Base-by-base conservation (phyloP, 2,113 vertebrate genomes). In the Cichladusa arquata region DNA sequence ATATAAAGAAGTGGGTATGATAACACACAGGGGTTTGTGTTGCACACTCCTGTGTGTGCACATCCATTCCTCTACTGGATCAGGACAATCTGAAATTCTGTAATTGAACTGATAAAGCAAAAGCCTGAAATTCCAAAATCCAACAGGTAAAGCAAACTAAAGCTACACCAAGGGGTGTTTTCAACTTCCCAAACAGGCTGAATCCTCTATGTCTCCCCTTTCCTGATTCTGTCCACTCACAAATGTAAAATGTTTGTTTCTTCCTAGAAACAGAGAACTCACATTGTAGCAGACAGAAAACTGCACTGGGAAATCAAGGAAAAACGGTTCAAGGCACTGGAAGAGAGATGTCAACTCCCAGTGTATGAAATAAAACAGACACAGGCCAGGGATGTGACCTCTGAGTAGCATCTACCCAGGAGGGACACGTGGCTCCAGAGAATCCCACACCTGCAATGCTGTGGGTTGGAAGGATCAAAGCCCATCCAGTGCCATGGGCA, bases 361-460 rank as follows among this genome's bases (percentile, higher is more conserved):
- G 17, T 4, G 34, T 6, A 25, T 3, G 47, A 51, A 38, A 69
- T 12, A 5, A 47, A 71, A 24, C 1, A 74, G 34, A 42, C 25
- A 8, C 1, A 20, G 72, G 34, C 22, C 17, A 51, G 36, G 29
- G 67, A 33, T 34, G 13, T 8, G 34, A 56, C 6, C 40, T 16
- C 14, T 40, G 64, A 31, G 56, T 1, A 66, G 3, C 1, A 42
- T 15, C 61, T 10, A 3, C 34, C 22, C 33, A 54, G 62, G 19
- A 48, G 1, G 2, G 8, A 38, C 10, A 15, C 1, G 0, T 0
- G 14, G 57, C 15, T 6, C 47, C 83, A 36, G 44, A 60, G 4
- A 45, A 38, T 16, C 28, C 74, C 65, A 40, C 24, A 54, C 34
- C 66, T 54, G 58, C 18, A 28, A 23, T 13, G n/a, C 8, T 38